These are phyloP conservation scores for Anadara kagoshimensis DNA, from an alignment of 1,140 invertebrate species.

Conservation along the genomic window DNA sequence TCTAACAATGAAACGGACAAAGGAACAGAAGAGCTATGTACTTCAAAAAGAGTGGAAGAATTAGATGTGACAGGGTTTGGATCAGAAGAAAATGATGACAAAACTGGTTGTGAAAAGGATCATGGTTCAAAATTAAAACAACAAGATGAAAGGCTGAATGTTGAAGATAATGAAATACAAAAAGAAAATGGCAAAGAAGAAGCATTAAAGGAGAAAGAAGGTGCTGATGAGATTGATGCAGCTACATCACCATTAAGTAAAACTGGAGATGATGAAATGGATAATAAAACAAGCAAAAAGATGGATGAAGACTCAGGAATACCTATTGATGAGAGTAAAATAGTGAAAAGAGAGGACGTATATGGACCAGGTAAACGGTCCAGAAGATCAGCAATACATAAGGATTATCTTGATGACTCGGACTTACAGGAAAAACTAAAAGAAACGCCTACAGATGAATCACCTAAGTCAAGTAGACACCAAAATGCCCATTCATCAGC, in stretches of 20 bases:
- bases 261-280: conserved; percentile 3
- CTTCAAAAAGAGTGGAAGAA: too few species aligned
- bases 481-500: background rate
- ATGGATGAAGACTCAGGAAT: conserved; percentile 17
- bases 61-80: background rate
- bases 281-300: background rate
- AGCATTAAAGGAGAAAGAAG: background rate
- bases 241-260: background rate
- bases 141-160: background rate
- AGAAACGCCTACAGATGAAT: background rate
- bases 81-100: background rate
- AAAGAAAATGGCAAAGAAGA: background rate
- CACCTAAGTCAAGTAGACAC: background rate
- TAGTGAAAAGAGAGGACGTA: conserved; percentile 29
- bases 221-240: background rate
- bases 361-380: conserved; percentile 35
- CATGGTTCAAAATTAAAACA: background rate
- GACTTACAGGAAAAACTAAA: background rate
- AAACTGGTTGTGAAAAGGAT: background rate
- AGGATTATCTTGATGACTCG: conserved; percentile 7
- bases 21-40: too few species aligned
- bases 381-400: conserved; percentile 5
- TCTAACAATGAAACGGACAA: too few species aligned
- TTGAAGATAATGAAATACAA: background rate
- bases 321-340: conserved; percentile 33